Percentiles rank a stretch among this genome's conserved stretches.
Evolutionary conservation across 2,888 invertebrate genomes (phyloP).

Genomic region (Cotesia congregata): DNA sequence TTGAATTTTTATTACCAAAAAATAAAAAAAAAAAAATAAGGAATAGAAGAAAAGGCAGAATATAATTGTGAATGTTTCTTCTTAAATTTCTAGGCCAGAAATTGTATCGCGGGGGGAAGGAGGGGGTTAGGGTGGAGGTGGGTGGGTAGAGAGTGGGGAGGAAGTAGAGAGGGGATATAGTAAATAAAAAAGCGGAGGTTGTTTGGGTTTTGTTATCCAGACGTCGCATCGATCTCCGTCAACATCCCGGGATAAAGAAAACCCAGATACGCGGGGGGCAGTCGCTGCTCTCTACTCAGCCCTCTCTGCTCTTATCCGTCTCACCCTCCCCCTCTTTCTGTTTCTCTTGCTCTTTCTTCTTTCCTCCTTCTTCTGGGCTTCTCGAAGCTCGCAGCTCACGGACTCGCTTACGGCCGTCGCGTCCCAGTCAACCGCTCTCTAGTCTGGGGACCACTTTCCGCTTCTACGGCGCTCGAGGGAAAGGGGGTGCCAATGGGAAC

Average conservation of each 20-base stretch:
- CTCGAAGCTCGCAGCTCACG: background rate
- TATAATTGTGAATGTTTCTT: too few species aligned
- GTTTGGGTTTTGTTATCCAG: slow-evolving; percentile 4
- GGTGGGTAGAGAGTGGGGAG: slow-evolving; percentile 59
- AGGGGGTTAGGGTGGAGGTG: background rate
- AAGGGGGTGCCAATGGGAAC: slow-evolving; percentile 46
- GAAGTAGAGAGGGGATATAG: slow-evolving; percentile 65
- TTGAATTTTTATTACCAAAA: too few species aligned
- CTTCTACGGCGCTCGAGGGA: slow-evolving; percentile 50
- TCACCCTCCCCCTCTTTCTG: background rate
- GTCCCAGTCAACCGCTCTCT: slow-evolving; percentile 42
- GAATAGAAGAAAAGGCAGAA: too few species aligned
- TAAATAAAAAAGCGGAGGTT: slow-evolving; percentile 6
- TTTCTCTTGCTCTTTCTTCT: too few species aligned
- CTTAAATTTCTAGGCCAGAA: slow-evolving; percentile 29
- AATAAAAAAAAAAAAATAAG: too few species aligned
- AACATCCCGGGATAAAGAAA: slow-evolving; percentile 34
- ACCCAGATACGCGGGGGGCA: slow-evolving; percentile 42
- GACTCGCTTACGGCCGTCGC: slow-evolving; percentile 17
- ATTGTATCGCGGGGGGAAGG: background rate
- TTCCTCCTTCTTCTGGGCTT: too few species aligned
- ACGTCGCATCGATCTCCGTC: slow-evolving; percentile 28
- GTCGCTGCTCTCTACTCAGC: slow-evolving; percentile 20
- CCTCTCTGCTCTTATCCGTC: background rate
- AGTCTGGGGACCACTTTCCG: slow-evolving; percentile 55